Evolutionary conservation across 2,113 vertebrate genomes (phyloP).

Genomic region (Amphiprion percula): DNA sequence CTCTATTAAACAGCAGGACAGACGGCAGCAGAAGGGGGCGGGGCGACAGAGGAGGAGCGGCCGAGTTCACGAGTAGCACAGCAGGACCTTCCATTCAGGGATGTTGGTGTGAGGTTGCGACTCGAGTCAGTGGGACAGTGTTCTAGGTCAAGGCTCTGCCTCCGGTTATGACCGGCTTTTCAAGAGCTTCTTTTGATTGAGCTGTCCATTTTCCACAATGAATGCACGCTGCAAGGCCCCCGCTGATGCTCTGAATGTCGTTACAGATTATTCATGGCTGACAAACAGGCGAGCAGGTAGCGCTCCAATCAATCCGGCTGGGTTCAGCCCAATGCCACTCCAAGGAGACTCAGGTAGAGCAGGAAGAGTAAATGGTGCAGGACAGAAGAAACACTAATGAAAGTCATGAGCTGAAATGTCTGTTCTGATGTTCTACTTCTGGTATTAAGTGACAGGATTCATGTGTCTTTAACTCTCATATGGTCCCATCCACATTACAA

Average conservation of each 20-base stretch:
- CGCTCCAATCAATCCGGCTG: constrained; percentile 79
- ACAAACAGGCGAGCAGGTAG: constrained; percentile 76
- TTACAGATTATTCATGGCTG: constrained; percentile 84
- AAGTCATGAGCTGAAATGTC: not conserved
- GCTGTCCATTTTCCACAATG: constrained; percentile 79
- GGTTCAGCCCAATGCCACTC: constrained; percentile 76
- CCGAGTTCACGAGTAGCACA: constrained; percentile 45
- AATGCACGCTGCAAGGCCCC: constrained; percentile 77
- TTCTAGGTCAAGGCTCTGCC: constrained; percentile 83
- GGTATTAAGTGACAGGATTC: not conserved
- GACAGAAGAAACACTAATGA: constrained; percentile 12
- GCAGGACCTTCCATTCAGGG: constrained; percentile 54
- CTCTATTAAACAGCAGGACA: constrained; percentile 73
- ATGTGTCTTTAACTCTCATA: not conserved
- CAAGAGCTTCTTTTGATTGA: constrained; percentile 84
- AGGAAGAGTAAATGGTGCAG: constrained; percentile 25
- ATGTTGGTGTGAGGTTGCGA: constrained; percentile 55
- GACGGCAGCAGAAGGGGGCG: constrained; percentile 9
- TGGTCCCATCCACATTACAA: not conserved
- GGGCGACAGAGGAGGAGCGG: constrained; percentile 20
- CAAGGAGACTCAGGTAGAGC: constrained; percentile 75
- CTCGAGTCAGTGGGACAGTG: constrained; percentile 69
- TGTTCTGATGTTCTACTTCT: constrained; percentile 3
- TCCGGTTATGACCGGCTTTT: constrained; percentile 75
- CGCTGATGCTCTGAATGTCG: constrained; percentile 68